Base-by-base conservation (phyloP, 2,113 vertebrate species). In the Pyrgilauda ruficollis region DNA sequence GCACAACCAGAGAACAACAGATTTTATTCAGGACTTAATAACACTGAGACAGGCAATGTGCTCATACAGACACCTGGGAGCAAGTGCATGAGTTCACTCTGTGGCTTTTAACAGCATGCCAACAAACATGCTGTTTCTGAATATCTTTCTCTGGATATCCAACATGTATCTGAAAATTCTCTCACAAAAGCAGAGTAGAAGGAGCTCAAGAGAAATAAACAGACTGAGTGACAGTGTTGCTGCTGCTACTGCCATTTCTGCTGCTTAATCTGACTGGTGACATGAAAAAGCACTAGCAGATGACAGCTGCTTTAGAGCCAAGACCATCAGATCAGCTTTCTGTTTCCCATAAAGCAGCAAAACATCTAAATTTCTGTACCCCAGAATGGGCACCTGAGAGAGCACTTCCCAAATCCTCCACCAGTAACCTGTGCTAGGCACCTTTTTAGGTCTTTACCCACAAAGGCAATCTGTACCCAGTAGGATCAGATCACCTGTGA, bases 111-210 rank as follows among this genome's bases (percentile, higher is more conserved):
- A 58, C 39, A 88, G 70, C 67, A 69, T 22, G 62, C 75, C 82
- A 66, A 37, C 53, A 88, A 88, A 50, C 33, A 31, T 24, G 49
- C 35, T 77, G 80, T 16, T 77, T 50, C 22, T 70, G n/a, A 26
- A 7, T 49, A 68, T 39, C 85, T 62, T 85, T 58, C 55, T 46
- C 47, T 53, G 53, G 63, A 80, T 85, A 82, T n/a, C 33, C 83
- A 77, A 4, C 35, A 62, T 22, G 18, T 46, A 64, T 43, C 58
- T 58, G 70, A 85, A 84, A 91, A 91, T 24, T 7, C 39, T 28
- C 74, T 27, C 30, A 68, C 76, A 55, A 88, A 87, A 76, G 75
- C 50, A 74, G 21, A 83, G 43, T 21, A 49, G 67, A 84, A 92
- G 59, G 11, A 47, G 22, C 68, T 80, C 68, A 70, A 56, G 85